Conservation (phyloP, 2,113 vertebrate genomes). For the Athene cunicularia region DNA sequence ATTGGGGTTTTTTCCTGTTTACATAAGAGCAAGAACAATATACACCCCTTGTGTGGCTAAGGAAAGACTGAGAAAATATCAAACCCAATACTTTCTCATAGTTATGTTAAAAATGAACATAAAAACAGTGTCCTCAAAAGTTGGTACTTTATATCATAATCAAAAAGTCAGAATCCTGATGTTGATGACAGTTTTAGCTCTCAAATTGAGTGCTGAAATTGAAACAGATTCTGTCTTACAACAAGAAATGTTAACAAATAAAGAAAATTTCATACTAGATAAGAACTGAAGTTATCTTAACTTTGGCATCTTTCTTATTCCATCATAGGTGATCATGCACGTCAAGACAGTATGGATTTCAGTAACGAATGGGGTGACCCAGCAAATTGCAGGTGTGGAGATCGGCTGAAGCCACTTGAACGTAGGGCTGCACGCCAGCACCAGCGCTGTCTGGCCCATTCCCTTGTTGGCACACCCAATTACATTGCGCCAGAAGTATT, state of each 20-base stretch:
- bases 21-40: accelerated
- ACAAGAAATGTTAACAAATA: background rate
- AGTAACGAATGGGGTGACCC: slow-evolving; percentile 96
- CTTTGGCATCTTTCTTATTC: background rate
- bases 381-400: slow-evolving; percentile 89
- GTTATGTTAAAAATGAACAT: background rate
- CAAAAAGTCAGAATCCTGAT: background rate
- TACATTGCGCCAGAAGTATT: slow-evolving; percentile 97
- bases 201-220: background rate
- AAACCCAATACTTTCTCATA: background rate
- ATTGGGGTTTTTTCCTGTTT: background rate
- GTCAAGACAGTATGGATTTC: slow-evolving; percentile 99
- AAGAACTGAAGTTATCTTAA: background rate
- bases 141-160: background rate
- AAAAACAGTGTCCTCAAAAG: background rate
- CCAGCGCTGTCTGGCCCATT: slow-evolving; percentile 96
- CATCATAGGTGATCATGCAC: slow-evolving; percentile 87
- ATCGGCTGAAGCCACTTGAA: slow-evolving; percentile 92
- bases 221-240: background rate
- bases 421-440: slow-evolving; percentile 93
- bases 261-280: background rate
- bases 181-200: background rate
- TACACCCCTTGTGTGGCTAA: background rate
- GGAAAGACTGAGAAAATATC: background rate
- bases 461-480: slow-evolving; percentile 96